These are phyloP conservation scores for Sclerodermus sp. DNA, from an alignment of 2,888 invertebrate species.

Conservation along the genomic window DNA sequence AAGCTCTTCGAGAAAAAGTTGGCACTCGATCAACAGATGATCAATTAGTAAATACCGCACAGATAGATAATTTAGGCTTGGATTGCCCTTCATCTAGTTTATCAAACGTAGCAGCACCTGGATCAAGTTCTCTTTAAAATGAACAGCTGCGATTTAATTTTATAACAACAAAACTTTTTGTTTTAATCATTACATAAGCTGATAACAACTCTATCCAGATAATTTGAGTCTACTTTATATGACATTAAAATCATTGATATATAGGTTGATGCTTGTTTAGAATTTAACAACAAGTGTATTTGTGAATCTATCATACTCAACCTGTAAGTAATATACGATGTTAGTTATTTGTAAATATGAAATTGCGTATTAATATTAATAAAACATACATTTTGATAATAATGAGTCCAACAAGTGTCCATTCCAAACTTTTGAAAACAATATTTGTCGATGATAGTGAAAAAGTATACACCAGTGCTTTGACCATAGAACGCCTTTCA, in stretches of 20 bases:
- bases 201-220: slow-evolving; percentile 42
- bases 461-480: slow-evolving; percentile 65
- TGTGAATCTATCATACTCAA: slow-evolving; percentile 42
- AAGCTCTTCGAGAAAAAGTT: slow-evolving; percentile 77
- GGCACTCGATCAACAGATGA: slow-evolving; percentile 62
- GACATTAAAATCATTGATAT: slow-evolving; percentile 51
- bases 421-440: slow-evolving; percentile 71
- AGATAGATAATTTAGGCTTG: slow-evolving; percentile 68
- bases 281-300: slow-evolving; percentile 35
- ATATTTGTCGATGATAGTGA: slow-evolving; percentile 72
- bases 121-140: slow-evolving; percentile 17
- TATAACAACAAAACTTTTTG: too few species aligned
- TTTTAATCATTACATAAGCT: neutral
- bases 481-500: slow-evolving; percentile 33
- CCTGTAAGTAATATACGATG: slow-evolving; percentile 27
- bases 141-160: neutral
- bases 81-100: slow-evolving; percentile 81
- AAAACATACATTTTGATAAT: slow-evolving; percentile 68
- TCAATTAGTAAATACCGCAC: slow-evolving; percentile 65
- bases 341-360: slow-evolving; percentile 7
- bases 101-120: slow-evolving; percentile 75
- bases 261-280: slow-evolving; percentile 44
- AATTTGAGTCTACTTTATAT: slow-evolving; percentile 46
- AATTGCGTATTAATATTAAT: slow-evolving; percentile 4
- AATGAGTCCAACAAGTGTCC: slow-evolving; percentile 72